Percentiles rank a stretch among this genome's conserved stretches.
These are phyloP conservation scores for Pangasius larnaudii DNA, from an alignment of 2,797 vertebrate species.

Conservation along the genomic window DNA sequence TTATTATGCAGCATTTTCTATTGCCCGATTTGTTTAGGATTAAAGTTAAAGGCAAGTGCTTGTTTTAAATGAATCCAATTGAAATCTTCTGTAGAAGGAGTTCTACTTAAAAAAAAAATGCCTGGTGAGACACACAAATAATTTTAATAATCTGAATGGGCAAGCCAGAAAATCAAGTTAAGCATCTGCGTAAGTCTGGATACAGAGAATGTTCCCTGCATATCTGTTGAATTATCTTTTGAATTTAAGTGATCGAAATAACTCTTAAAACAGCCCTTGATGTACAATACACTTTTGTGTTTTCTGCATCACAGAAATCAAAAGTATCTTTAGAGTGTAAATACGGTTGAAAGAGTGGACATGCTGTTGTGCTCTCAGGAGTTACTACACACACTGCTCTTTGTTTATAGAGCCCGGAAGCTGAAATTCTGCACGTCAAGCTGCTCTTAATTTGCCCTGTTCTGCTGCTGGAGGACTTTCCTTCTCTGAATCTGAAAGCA, in stretches of 20 bases:
- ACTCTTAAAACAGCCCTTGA: not conserved
- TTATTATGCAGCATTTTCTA: not conserved
- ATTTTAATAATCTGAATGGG: constrained; percentile 7
- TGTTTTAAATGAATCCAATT: constrained; percentile 17
- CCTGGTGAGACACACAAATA: not conserved
- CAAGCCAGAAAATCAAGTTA: constrained; percentile 16
- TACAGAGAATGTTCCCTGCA: not conserved
- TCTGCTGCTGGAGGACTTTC: constrained; percentile 48
- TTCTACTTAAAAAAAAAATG: not conserved
- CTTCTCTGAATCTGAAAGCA: constrained; percentile 44
- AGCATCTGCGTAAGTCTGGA: not conserved
- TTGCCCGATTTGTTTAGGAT: not conserved
- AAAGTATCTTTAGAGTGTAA: not conserved
- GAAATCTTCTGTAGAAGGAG: not conserved
- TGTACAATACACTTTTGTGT: not conserved
- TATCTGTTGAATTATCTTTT: not conserved
- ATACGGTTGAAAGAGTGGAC: not conserved
- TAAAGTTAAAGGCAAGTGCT: constrained; percentile 2
- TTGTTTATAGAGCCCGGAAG: constrained; percentile 44
- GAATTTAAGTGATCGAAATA: not conserved
- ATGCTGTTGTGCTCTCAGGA: not conserved
- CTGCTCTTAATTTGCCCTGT: constrained; percentile 54
- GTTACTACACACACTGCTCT: constrained; percentile 7
- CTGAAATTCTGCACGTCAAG: constrained; percentile 29
- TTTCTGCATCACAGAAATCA: not conserved